Evolutionary conservation across 2,797 vertebrate species (phyloP), one percentile per base, ranked within the genome.

Genomic region (Coregonus sp.): DNA sequence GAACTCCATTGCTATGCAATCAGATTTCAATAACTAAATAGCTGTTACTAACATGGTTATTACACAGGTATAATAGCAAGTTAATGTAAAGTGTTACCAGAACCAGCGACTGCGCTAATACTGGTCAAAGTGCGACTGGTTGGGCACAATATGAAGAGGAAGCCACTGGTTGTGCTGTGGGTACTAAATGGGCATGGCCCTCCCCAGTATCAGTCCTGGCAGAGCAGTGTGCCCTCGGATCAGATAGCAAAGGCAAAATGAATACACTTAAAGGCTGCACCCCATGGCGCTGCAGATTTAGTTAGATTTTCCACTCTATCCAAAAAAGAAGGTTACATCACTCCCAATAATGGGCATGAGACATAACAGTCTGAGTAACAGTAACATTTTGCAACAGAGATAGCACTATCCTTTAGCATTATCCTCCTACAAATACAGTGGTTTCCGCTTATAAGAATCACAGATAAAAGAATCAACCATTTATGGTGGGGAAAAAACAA

Each of bases 291-390:
- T 33, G 50, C 11, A 74, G 29, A 40, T 61, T 70, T 59, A 73
- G 18, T 61, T 40, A n/a, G 20, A 12, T 71, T 47, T 47, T 47
- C 47, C 69, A 51, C 72, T 75, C 16, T 25, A 71, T 5, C 18
- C 52, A 6, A 25, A 70, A 75, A 70, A 31, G 1, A n/a, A 70
- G 52, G 29, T 71, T 68, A 56, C 52, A 76, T 70, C 52, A 71
- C 35, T 16, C 31, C 15, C 54, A 15, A 70, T 66, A 56, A 67
- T 12, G 50, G 51, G 51, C 51, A 56, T 69, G 68, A 52, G n/a
- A 35, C 51, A 70, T 25, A 29, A 75, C 15, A 15, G 47, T 1
- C 70, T 50, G 16, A 15, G 33, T 7, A 5, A 68, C 29, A 68
- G 31, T 16, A 15, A 16, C 15, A 35, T 68, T 37, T 33, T 33